Base-by-base conservation (phyloP, 2,113 vertebrate species). In the Anarrhichthys ocellatus region DNA sequence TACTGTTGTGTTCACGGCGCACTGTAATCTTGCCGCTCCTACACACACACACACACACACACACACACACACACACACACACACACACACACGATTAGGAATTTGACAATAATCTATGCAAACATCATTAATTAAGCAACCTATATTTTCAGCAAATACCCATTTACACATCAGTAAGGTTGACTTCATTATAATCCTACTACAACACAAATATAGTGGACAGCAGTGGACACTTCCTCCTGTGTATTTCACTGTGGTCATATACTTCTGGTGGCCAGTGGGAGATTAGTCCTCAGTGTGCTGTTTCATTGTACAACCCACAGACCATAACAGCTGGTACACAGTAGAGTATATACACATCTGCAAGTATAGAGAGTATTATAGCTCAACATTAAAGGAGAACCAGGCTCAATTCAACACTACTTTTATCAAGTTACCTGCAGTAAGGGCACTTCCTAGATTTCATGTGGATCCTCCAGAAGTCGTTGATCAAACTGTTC, bases 1-100 rank as follows among this genome's bases (percentile, higher is more conserved):
- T 99, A 87, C 96, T 97, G 93, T 99, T 99, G 85, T 99, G 97
- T 75, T 99, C 98, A 79, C 95, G 96, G 1, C 98, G 94, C 38
- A 99, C 83, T 1, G 92, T 24, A 0, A 96, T 95, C 56, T 92
- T 95, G 44, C 95, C 93, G 0, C 94, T 89, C 73, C 98, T 99
- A 63, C 34, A 66, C 14, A 66, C 63, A 81, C 24, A 78, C 34
- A 64, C n/a, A 72, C 6, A 63, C 11, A 42, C 40, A 11, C 15
- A 20, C 13, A 20, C 46, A 50, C 46, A 20, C 9, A 50, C 46
- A 50, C 46, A 20, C 13, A 50, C 48, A 63, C 29, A 61, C 11
- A 66, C 66, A 62, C 32, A 66, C 15, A 63, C 66, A 82, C 24
- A 80, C 34, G 32, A 32, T 5, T 22, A 54, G 14, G 4, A n/a